These are phyloP conservation scores for Dallia pectoralis DNA, from an alignment of 2,797 vertebrate genomes.

Conservation along the genomic window DNA sequence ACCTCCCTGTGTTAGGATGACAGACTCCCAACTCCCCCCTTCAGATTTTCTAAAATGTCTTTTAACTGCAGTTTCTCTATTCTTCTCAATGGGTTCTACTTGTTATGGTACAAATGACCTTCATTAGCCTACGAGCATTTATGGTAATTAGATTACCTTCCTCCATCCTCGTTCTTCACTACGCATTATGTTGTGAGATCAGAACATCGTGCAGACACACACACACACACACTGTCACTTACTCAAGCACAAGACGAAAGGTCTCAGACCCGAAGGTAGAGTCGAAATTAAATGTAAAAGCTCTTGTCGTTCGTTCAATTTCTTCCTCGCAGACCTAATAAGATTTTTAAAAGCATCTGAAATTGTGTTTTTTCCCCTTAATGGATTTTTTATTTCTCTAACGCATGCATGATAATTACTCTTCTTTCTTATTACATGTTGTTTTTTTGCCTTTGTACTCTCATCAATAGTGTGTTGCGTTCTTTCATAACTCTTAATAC, in stretches of 20 bases:
- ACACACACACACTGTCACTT: constrained; percentile 23
- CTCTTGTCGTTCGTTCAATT: constrained; percentile 59
- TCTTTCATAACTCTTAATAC: too few relatives aligned
- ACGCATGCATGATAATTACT: constrained; percentile 84
- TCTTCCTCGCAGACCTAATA: constrained; percentile 69
- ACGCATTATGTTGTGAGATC: constrained; percentile 83
- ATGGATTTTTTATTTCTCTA: constrained; percentile 95
- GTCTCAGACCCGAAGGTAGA: constrained; percentile 82
- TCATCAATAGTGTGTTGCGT: too few relatives aligned
- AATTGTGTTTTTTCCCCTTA: constrained; percentile 75
- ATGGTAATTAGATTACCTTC: constrained; percentile 95
- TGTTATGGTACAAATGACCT: constrained; percentile 65
- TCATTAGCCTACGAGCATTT: constrained; percentile 85
- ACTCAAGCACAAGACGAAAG: constrained; percentile 35
- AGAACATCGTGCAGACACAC: constrained; percentile 75
- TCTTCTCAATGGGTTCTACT: constrained; percentile 21
- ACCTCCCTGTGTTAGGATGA: too few relatives aligned
- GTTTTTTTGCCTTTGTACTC: too few relatives aligned
- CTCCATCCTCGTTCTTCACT: constrained; percentile 81
- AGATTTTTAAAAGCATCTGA: constrained; percentile 80
- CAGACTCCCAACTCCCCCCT: too few relatives aligned
- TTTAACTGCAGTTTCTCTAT: not conserved
- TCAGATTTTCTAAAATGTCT: not conserved
- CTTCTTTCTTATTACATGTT: constrained; percentile 90
- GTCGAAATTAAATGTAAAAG: constrained; percentile 90